Base-by-base conservation (phyloP, 2,797 vertebrate genomes). In the Spheniscus humboldti region DNA sequence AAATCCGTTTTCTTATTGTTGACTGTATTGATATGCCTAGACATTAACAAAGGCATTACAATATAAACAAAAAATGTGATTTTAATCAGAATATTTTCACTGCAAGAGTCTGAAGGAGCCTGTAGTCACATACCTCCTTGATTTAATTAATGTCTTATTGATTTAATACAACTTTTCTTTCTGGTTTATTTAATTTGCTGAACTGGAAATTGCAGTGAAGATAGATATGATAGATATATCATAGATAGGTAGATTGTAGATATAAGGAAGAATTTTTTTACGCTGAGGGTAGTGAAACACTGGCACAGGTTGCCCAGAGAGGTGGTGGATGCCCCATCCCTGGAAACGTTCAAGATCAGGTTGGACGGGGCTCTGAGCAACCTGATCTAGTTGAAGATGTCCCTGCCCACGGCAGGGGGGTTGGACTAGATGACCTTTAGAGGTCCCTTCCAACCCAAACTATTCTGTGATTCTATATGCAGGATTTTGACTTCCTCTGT, bases 121-220 rank as follows among this genome's bases (percentile, higher is more conserved):
- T 64, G 6, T 84, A 90, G 37, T 92, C 71, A 89, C 50, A 63
- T 69, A 66, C 35, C 22, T 63, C 43, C 62, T 94, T 71, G 64
- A 71, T 63, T 96, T 88, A 78, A 84, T 95, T 85, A 85, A 92
- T 76, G 56, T 7, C 67, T 97, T 92, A 73, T 82, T 93, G 74
- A 78, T 69, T 67, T 89, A 94, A 81, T 88, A 82, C 63, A 96
- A 67, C 66, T 92, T 86, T 94, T 97, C 35, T 75, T 88, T 89
- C 80, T 67, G n/a, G 13, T 57, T 95, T 95, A 88, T 96, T 97
- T 97, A 81, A 92, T 95, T 95, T 95, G 68, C 76, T 95, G 85
- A 95, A 87, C 81, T 89, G 55, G 76, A 97, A 96, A 86, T 79
- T 94, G 13, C 67, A 86, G 62, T 92, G 35, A 93, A 82, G 75